These are phyloP conservation scores for Dexiosoma caninum DNA, from an alignment of 2,888 invertebrate species.

Conservation along the genomic window DNA sequence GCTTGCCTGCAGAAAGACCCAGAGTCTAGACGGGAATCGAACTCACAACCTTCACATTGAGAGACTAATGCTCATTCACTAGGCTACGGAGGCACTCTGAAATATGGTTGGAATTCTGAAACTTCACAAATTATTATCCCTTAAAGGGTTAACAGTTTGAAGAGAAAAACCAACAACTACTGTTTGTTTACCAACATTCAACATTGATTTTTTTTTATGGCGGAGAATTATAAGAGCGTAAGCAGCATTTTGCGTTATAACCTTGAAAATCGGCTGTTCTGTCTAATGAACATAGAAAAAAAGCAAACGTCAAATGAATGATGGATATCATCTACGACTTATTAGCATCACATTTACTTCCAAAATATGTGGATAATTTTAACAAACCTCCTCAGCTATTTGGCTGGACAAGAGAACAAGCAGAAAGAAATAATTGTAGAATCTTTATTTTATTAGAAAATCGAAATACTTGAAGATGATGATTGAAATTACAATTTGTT, in stretches of 20 bases:
- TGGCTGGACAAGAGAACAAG: not conserved
- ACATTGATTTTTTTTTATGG: too few relatives aligned
- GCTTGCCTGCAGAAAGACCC: too few relatives aligned
- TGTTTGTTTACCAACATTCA: conserved; percentile 5
- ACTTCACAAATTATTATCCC: not conserved
- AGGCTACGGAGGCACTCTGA: too few relatives aligned
- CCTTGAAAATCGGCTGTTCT: conserved; percentile 54
- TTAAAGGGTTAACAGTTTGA: conserved; percentile 12
- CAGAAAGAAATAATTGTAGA: not conserved
- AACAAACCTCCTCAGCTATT: conserved; percentile 26
- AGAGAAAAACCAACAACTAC: not conserved
- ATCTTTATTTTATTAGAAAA: not conserved
- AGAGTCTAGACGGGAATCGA: too few relatives aligned
- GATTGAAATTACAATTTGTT: conserved; percentile 20
- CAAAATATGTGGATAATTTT: conserved; percentile 1
- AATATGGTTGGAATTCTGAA: too few relatives aligned
- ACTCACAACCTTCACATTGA: too few relatives aligned
- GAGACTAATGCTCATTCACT: too few relatives aligned
- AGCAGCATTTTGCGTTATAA: conserved; percentile 40
- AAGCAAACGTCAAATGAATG: not conserved
- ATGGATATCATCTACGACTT: too few relatives aligned
- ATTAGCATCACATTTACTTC: not conserved
- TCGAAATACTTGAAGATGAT: not conserved
- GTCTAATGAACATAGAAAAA: not conserved
- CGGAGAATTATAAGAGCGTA: not conserved